phyloP scores from a whole-genome alignment of 1,140 invertebrate species.

The Mizuhopecten yessoensis region DNA sequence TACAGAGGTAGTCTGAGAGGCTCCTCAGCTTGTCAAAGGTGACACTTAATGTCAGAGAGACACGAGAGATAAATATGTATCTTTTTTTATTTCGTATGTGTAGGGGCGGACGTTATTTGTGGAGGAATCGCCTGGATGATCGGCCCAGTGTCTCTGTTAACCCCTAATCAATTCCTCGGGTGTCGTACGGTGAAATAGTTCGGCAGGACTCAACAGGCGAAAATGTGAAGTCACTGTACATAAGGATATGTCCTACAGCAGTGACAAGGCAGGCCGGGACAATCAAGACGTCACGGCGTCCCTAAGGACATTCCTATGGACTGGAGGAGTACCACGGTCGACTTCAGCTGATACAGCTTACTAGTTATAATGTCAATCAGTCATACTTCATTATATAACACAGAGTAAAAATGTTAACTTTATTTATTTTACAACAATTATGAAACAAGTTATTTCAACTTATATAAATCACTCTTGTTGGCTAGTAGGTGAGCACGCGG shows the following conservation, averaged over 20 bases:
- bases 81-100: not conserved
- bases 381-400: no score
- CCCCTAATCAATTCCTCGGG: not conserved
- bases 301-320: no score
- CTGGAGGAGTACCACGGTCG: no score
- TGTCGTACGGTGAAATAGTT: not conserved
- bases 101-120: not conserved
- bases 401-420: no score
- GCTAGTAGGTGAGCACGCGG: no score
- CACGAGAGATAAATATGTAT: not conserved
- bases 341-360: no score
- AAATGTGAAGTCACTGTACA: not conserved
- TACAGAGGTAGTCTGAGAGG: no score
- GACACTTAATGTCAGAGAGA: not conserved
- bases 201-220: not conserved
- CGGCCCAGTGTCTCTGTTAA: not conserved
- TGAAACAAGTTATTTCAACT: no score
- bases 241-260: not conserved
- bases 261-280: no score
- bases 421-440: no score
- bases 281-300: not conserved
- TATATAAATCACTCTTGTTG: no score
- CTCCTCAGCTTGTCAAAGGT: not conserved
- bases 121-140: not conserved
- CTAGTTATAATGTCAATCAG: no score